Percentiles rank a stretch among this genome's conserved stretches.
These are phyloP conservation scores for Vannuccia rotundouncinata DNA, from an alignment of 2,888 invertebrate species.

Conservation along the genomic window DNA sequence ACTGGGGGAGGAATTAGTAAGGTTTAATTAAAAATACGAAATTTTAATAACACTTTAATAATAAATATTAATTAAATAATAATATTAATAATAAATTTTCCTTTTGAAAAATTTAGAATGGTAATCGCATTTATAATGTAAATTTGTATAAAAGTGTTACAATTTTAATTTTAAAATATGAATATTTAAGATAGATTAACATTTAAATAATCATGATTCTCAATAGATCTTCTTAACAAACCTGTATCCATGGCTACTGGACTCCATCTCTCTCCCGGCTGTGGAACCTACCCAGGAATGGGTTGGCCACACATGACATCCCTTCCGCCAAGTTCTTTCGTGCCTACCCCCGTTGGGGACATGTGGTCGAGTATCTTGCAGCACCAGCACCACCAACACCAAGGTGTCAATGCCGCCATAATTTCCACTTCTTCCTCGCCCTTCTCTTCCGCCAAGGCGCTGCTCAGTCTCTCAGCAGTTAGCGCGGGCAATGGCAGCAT, in stretches of 20 bases:
- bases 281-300: not conserved
- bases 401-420: not conserved
- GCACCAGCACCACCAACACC: not conserved
- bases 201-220: too few species aligned
- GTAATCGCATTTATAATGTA: too few species aligned
- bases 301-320: not conserved
- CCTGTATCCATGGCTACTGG: not conserved
- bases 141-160: too few species aligned
- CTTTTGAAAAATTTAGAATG: too few species aligned
- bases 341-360: not conserved
- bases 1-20: not conserved
- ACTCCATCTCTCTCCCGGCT: not conserved
- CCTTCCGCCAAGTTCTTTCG: not conserved
- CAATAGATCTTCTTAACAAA: not conserved
- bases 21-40: too few species aligned
- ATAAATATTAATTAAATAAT: too few species aligned
- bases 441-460: not conserved
- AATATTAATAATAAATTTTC: too few species aligned
- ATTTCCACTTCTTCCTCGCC: not conserved
- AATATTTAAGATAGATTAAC: too few species aligned
- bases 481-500: not conserved
- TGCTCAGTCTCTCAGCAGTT: not conserved
- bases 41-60: too few species aligned
- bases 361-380: not conserved
- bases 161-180: too few species aligned